phyloP scores from a whole-genome alignment of 2,113 vertebrate species.

The Meles meles region DNA sequence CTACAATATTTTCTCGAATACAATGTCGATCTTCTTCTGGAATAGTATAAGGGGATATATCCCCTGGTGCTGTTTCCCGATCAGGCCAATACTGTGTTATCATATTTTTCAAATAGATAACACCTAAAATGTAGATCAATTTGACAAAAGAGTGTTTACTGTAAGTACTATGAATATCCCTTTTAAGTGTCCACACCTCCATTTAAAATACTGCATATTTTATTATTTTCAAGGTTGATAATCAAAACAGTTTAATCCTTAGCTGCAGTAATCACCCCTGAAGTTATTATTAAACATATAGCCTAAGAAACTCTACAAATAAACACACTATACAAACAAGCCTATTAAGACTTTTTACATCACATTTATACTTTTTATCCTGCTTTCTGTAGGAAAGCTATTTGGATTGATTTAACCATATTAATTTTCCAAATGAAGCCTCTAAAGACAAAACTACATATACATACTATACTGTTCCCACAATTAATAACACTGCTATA shows the following conservation, averaged over 20 bases:
- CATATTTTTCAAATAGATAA: slow-evolving; percentile 99
- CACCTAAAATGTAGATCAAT: slow-evolving; percentile 84
- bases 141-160: slow-evolving; percentile 50
- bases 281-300: background rate
- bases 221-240: slow-evolving; percentile 32
- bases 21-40: slow-evolving; percentile 96
- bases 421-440: slow-evolving; percentile 7
- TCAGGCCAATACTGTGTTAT: slow-evolving; percentile 98
- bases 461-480: background rate
- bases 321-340: background rate
- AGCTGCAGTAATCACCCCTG: background rate
- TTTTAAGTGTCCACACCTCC: background rate
- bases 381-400: background rate
- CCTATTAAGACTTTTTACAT: background rate
- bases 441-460: background rate
- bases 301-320: background rate
- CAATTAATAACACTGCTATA: background rate
- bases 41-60: slow-evolving; percentile 93
- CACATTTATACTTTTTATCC: background rate
- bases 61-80: slow-evolving; percentile 89
- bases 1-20: slow-evolving; percentile 98
- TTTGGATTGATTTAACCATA: slow-evolving; percentile 13
- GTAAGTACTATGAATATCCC: background rate
- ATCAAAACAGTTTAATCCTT: slow-evolving; percentile 6
- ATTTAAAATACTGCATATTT: background rate